Percentiles rank a stretch among this genome's conserved stretches.
Conservation (phyloP, 2,113 vertebrate species). For the Caranx melampygus region DNA sequence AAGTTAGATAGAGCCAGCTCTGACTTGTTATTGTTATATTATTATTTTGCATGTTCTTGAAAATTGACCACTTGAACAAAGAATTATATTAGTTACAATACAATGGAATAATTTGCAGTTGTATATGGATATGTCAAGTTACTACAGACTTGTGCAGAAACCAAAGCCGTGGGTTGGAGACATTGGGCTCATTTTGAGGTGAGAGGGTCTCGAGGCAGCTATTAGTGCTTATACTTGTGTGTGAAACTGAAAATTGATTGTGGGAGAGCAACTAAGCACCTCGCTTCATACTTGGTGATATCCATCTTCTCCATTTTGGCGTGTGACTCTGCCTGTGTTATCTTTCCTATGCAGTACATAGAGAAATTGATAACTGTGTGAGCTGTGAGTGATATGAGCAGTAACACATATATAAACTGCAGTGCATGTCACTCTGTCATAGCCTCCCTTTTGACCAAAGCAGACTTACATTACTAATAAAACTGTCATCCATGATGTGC, state of each 20-base stretch:
- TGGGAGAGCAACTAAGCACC: slow-evolving; percentile 19
- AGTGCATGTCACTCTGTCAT: background rate
- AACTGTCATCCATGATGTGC: background rate
- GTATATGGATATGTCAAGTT: slow-evolving; percentile 27
- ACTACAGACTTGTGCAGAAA: slow-evolving; percentile 35
- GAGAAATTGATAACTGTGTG: background rate
- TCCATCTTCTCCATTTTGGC: slow-evolving; percentile 30
- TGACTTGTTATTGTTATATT: no score
- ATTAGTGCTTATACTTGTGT: slow-evolving; percentile 24
- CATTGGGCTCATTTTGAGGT: slow-evolving; percentile 33
- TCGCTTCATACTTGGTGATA: slow-evolving; percentile 11
- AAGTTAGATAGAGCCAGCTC: background rate
- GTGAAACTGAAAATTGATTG: slow-evolving; percentile 69
- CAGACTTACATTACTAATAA: background rate
- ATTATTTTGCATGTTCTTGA: background rate
- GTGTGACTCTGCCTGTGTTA: slow-evolving; percentile 1
- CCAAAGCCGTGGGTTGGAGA: slow-evolving; percentile 38
- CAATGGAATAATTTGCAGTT: slow-evolving; percentile 7
- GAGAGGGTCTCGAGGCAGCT: slow-evolving; percentile 34
- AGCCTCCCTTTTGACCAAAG: background rate
- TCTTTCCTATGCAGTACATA: background rate
- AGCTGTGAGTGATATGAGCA: background rate
- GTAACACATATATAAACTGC: background rate
- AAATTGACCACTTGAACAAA: background rate
- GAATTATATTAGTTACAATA: background rate